Evolutionary conservation across 2,113 vertebrate genomes (phyloP), one percentile per base, ranked within the genome.

Genomic region (Gadus macrocephalus): DNA sequence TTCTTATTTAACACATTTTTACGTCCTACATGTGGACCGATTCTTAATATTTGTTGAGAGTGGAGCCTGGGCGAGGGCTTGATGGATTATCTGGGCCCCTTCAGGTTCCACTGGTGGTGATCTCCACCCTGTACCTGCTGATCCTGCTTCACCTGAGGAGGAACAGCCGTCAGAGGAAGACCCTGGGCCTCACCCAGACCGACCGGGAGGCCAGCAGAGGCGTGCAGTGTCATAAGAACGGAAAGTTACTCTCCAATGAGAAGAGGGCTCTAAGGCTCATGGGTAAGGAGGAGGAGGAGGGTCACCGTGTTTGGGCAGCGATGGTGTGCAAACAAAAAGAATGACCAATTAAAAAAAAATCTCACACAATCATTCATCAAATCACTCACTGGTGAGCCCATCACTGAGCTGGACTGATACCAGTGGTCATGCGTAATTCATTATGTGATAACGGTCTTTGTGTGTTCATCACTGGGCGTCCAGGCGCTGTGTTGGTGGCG

Each of bases 221-320:
- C 7, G 49, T 86, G 2, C 77, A 83, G 22, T 78, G 81, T 55
- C 84, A 84, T 62, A 78, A 77, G 25, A 85, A 85, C 53, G 86
- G 85, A 69, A 89, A 88, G 64, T 79, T 89, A 3, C 87, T 91
- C 17, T 74, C 83, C 28, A 89, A 88, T 70, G 92, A 93, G 74
- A 91, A 82, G 71, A 85, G 88, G 75, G 91, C 92, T 19, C 80
- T 92, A 11, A 89, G 89, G 69, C 89, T 92, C 1, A 91, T 92
- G 91, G 91, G 91, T 93, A 72, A 89, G 81, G 15, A 15, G 11
- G 42, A 11, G 38, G 38, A 42, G 11, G 11, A 9, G 8, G 42
- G 12, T 49, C 42, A 49, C 42, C 42, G 2, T 35, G 4, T 35
- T 4, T 35, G 31, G 3, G 6, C 31, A 35, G 31, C 31, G 31